Base-by-base conservation (phyloP, 2,888 invertebrate genomes). In the Mystacides longicornis region DNA sequence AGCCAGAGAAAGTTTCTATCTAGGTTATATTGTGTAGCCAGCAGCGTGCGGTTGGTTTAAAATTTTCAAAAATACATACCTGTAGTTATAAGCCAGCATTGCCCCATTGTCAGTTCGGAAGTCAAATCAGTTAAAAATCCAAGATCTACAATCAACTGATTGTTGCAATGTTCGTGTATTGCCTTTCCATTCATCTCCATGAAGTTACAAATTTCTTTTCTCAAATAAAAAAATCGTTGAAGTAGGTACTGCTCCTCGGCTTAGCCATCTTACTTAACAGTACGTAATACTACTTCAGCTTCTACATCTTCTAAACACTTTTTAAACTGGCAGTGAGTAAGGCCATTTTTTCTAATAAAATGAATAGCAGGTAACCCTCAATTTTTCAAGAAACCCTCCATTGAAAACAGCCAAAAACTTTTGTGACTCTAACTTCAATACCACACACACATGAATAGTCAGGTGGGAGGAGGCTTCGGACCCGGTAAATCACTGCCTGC, bases 261-360 rank as follows among this genome's bases (percentile, higher is more conserved):
- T 61, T 54, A 60, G 54, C 62, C 62, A 62, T 54, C 62, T 58
- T 49, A 60, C 56, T 62, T 62, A 58, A 60, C 48, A 60, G 52
- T 60, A 60, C 46, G 62, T 33, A 22, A 62, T 57, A 48, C 61
- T 60, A 45, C 56, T 52, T 37, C 42, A 51, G 51, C 51, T 51
- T 51, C 51, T 31, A 51, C 51, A 62, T n/a, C n/a, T n/a, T n/a
- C n/a, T n/a, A n/a, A n/a, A n/a, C n/a, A 60, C 62, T 57, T 52
- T 57, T 62, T 49, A 50, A 63, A 63, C 49, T 57, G 56, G 49
- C 57, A 56, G 49, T 60, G 58, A 43, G 55, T 63, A 27, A 61
- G 51, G 45, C 60, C 58, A 57, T 61, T 63, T 59, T 56, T 58
- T 55, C 58, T 56, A 45, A 58, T 62, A 56, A 56, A 58, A 57